Evolutionary conservation across 2,113 vertebrate genomes (phyloP).

Genomic region (Pavo muticus): DNA sequence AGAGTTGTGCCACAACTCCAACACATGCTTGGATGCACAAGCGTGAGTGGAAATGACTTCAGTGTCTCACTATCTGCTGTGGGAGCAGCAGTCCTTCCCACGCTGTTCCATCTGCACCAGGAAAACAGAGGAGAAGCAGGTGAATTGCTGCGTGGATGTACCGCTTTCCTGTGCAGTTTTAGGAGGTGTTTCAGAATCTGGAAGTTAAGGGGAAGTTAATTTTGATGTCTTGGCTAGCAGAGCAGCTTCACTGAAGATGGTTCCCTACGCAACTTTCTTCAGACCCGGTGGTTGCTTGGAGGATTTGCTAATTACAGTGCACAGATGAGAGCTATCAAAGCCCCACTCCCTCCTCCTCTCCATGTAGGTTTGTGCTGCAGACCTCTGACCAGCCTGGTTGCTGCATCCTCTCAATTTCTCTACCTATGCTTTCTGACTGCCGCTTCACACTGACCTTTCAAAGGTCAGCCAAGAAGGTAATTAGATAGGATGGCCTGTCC

Average conservation of each 20-base stretch:
- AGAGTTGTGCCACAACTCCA: background rate
- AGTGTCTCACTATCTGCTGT: background rate
- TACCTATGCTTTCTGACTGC: background rate
- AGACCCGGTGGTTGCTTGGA: background rate
- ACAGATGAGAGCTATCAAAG: background rate
- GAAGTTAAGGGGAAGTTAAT: background rate
- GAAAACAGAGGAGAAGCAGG: background rate
- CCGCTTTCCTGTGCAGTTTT: background rate
- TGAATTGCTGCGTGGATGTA: background rate
- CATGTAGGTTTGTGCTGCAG: background rate
- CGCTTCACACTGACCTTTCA: background rate
- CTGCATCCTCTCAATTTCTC: background rate
- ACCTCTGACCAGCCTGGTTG: background rate
- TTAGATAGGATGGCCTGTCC: background rate
- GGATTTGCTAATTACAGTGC: background rate
- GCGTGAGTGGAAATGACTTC: background rate
- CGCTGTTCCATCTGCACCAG: background rate
- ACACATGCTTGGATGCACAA: background rate
- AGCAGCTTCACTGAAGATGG: background rate
- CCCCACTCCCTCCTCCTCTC: background rate
- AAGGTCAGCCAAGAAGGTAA: background rate
- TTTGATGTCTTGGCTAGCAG: background rate
- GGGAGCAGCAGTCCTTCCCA: background rate
- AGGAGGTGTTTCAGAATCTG: background rate
- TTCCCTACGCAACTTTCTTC: background rate